Base-by-base conservation (phyloP, 2,113 vertebrate genomes). In the Melanocharis versteri region DNA sequence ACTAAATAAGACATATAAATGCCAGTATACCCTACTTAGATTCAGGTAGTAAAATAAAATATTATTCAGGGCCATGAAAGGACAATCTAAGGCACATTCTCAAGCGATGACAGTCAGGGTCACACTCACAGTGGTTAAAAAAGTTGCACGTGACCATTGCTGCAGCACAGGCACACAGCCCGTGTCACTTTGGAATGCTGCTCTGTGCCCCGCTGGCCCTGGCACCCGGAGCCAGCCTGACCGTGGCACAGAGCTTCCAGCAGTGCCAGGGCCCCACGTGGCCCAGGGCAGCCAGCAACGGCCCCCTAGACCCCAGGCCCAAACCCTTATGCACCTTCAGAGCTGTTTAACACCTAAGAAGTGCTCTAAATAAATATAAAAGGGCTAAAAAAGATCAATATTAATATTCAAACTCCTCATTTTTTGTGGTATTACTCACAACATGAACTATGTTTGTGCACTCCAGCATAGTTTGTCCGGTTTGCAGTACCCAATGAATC, bases 191-290 rank as follows among this genome's bases (percentile, higher is more conserved):
- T 2, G 12, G 64, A 33, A 13, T 1, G 11, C 17, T 3, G 1
- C 47, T 45, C 51, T 24, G 61, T 66, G 21, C 19, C 40, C 19
- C 0, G 0, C 19, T 18, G 26, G 24, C 31, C 37, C 53, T 2
- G 3, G 42, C 2, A 1, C 14, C 70, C 40, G 73, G 40, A 82
- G n/a, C 26, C 33, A 4, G 3, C 27, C 4, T 2, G 17, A 10
- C 24, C 2, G 1, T 0, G 47, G 30, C 11, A 2, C 1, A 0
- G 9, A 2, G 18, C 12, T 50, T 21, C 27, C 12, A 3, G 37
- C 40, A 60, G 6, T 0, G 0, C 73, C 50, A 39, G 23, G 24
- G 9, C 8, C 8, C 7, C 11, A 7, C 0, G 3, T 5, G 5
- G 27, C 50, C 60, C 7, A 64, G n/a, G 39, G 31, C 37, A 69